Evolutionary conservation across 1,140 invertebrate species (phyloP).

Genomic region (Drosophila nigromelanica): DNA sequence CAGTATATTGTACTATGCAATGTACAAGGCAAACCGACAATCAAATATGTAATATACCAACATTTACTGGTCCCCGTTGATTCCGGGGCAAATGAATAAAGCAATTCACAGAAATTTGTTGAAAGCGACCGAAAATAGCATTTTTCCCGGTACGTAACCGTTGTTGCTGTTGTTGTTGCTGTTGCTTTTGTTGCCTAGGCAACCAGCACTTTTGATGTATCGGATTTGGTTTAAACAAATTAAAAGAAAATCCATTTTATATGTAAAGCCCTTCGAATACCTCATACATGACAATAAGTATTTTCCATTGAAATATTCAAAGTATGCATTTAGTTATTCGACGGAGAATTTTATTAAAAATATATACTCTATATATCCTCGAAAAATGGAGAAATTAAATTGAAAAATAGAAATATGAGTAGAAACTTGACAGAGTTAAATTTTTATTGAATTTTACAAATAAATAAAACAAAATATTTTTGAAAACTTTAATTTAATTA

Average conservation of each 20-base stretch:
- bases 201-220: conserved; percentile 23
- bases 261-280: conserved; percentile 4
- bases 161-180: not conserved
- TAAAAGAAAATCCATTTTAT: conserved; percentile 28
- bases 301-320: not conserved
- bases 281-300: not conserved
- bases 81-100: conserved; percentile 42
- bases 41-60: conserved; percentile 67
- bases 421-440: too few species aligned
- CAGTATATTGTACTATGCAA: conserved; percentile 14
- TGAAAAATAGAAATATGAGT: too few species aligned
- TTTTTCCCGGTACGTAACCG: conserved; percentile 1
- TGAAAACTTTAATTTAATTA: too few species aligned
- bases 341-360: too few species aligned
- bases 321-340: too few species aligned
- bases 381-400: too few species aligned
- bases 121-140: conserved; percentile 17
- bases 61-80: conserved; percentile 39
- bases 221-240: conserved; percentile 37
- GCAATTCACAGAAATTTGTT: conserved; percentile 39
- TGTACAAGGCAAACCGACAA: conserved; percentile 47
- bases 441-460: too few species aligned
- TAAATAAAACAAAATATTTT: too few species aligned
- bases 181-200: conserved; percentile 5
- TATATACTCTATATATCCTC: too few species aligned